Conservation (phyloP, 1,140 invertebrate species). For the Heterodera carotae region DNA sequence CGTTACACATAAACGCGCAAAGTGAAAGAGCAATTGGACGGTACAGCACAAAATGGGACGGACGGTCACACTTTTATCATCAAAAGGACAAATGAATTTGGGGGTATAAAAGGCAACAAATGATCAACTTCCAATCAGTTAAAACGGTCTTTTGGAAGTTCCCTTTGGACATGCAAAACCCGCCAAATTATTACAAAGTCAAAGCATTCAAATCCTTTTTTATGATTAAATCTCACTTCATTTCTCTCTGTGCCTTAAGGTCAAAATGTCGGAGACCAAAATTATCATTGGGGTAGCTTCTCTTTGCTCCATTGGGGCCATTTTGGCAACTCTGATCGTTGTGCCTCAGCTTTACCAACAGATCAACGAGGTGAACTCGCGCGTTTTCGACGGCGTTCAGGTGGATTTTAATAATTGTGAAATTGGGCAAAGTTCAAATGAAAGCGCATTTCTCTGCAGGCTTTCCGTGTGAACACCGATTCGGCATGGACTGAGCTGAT, state of each 20-base stretch:
- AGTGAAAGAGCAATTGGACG: neutral
- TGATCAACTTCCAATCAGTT: neutral
- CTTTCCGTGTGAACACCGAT: conserved; percentile 48
- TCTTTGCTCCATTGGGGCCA: conserved; percentile 45
- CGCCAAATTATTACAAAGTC: too few relatives aligned
- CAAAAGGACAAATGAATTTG: neutral
- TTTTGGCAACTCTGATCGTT: conserved; percentile 44
- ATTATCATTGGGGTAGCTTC: conserved; percentile 47
- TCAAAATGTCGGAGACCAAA: conserved; percentile 45
- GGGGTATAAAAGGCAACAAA: neutral
- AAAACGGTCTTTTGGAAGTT: too few relatives aligned
- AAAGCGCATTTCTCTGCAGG: conserved; percentile 1
- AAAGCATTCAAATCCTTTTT: too few relatives aligned
- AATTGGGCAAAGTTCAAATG: neutral
- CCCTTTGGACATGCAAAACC: too few relatives aligned
- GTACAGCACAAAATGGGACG: too few relatives aligned
- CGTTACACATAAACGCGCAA: neutral
- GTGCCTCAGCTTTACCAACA: conserved; percentile 45
- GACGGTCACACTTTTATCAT: neutral
- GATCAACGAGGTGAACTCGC: conserved; percentile 44
- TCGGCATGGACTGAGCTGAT: conserved; percentile 53
- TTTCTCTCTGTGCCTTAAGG: neutral
- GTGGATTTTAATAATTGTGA: too few relatives aligned
- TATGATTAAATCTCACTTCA: too few relatives aligned
- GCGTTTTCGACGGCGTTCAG: conserved; percentile 41